Conservation (phyloP, 2,888 invertebrate species). For the Cecidostiba fungosa region DNA sequence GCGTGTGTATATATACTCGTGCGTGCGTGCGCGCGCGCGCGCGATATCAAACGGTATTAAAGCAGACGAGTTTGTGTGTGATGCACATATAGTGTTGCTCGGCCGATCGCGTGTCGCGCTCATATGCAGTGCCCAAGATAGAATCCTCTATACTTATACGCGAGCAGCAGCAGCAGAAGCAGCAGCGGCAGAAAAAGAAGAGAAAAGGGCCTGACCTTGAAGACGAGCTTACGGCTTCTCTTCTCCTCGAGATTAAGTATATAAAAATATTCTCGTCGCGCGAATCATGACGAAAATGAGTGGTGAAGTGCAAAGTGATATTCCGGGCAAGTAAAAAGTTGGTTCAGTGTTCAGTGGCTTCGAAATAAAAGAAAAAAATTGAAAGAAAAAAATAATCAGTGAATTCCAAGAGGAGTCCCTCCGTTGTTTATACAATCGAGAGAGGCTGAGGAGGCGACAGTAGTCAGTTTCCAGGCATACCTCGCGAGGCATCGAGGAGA, state of each 20-base stretch:
- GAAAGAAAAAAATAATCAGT: slow-evolving; percentile 1
- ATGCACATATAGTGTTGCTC: neutral
- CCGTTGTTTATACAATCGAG: slow-evolving; percentile 39
- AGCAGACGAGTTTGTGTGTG: neutral
- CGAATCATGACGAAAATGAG: slow-evolving; percentile 32
- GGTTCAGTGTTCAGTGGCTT: slow-evolving; percentile 40
- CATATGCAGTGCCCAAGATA: neutral
- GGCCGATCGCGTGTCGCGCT: neutral
- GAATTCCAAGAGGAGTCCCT: neutral
- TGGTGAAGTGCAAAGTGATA: slow-evolving; percentile 63
- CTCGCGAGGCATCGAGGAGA: slow-evolving; percentile 24
- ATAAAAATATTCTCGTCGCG: too few species aligned
- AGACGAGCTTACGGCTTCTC: neutral
- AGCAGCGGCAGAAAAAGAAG: neutral
- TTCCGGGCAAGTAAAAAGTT: slow-evolving; percentile 35
- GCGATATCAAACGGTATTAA: slow-evolving; percentile 8
- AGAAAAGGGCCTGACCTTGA: neutral
- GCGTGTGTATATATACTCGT: too few species aligned
- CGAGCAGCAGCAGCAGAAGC: neutral
- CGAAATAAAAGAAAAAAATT: neutral
- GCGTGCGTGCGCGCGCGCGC: neutral
- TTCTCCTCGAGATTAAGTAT: neutral
- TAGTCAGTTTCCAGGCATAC: neutral
- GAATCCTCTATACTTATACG: neutral
- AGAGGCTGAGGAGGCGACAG: neutral